Percentiles rank a stretch among this genome's conserved stretches.
Evolutionary conservation across 2,113 vertebrate genomes (phyloP).

Genomic region (Eleginops maclovinus): DNA sequence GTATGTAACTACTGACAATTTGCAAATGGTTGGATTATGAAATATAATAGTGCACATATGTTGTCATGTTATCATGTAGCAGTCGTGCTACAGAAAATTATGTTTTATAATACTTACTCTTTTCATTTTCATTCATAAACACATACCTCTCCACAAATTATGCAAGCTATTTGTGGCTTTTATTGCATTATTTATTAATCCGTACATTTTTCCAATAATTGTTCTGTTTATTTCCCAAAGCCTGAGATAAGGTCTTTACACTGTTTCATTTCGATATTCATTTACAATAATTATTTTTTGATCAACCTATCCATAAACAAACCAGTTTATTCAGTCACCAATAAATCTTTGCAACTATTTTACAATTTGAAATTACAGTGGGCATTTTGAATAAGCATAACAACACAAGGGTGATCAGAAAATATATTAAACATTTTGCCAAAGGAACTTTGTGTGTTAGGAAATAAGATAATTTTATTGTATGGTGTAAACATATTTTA

Average conservation of each 20-base stretch:
- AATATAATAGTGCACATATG: neutral
- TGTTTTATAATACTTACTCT: neutral
- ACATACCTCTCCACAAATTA: neutral
- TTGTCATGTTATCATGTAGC: too few relatives aligned
- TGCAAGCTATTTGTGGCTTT: neutral
- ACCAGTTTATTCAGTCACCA: neutral
- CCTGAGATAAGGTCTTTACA: neutral
- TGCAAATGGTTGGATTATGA: neutral
- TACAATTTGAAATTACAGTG: too few relatives aligned
- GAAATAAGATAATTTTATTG: neutral
- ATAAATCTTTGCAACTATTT: neutral
- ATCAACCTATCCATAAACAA: neutral
- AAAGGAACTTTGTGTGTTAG: neutral
- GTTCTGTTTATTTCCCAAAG: neutral
- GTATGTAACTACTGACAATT: conserved; percentile 74
- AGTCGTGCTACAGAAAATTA: neutral
- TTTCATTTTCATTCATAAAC: neutral
- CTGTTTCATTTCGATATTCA: neutral
- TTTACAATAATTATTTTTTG: too few relatives aligned
- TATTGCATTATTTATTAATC: neutral
- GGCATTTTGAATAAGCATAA: too few relatives aligned
- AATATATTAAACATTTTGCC: neutral
- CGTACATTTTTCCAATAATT: neutral
- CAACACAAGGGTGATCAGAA: neutral
- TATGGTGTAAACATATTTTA: neutral